Evolutionary conservation across 2,797 vertebrate species (phyloP), one percentile per base, ranked within the genome.

Genomic region (Melanotaenia parkinsoni): DNA sequence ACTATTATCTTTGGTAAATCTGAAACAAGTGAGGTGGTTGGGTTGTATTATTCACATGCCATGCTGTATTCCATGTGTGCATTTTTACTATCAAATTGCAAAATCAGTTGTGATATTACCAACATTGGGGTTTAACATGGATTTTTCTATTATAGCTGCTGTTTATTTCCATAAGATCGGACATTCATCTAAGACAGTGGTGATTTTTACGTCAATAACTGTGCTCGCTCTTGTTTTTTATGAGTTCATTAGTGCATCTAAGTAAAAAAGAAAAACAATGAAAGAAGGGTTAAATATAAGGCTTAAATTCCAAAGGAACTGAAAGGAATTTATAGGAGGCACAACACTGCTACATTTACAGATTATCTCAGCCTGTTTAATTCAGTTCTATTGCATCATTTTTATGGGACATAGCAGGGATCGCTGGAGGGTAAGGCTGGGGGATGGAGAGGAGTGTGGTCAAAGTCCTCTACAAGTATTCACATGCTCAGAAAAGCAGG

Each of bases 301-400:
- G 28, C 9, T 74, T 61, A 35, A 53, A 32, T 24, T 50, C 11
- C 10, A 38, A 51, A 40, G 16, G 20, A 7, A 83, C 80, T 66
- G 38, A 70, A 80, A 83, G 82, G 80, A 87, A 91, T 91, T 88
- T 88, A 87, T 79, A 77, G 76, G 68, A 69, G 68, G 40, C 66
- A 76, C 75, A 81, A 77, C 78, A 58, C 77, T 56, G 77, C 81
- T 76, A 84, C 67, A 76, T 85, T 87, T 88, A 75, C 74, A 81
- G 79, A 87, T 86, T 80, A 86, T 87, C 82, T 89, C 81, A 88
- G 62, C 80, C 80, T 83, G 82, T 90, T 89, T 84, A 82, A 86
- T 88, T 91, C 78, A 78, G 68, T 71, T 79, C 65, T 58, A 63
- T 88, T 93, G 91, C 86, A 88, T 89, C 80, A 83, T 84, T 90